A percentile compares a stretch with the other conserved stretches of the same genome.
phyloP scores from a whole-genome alignment of 2,797 vertebrate species.

The Momotus momota region DNA sequence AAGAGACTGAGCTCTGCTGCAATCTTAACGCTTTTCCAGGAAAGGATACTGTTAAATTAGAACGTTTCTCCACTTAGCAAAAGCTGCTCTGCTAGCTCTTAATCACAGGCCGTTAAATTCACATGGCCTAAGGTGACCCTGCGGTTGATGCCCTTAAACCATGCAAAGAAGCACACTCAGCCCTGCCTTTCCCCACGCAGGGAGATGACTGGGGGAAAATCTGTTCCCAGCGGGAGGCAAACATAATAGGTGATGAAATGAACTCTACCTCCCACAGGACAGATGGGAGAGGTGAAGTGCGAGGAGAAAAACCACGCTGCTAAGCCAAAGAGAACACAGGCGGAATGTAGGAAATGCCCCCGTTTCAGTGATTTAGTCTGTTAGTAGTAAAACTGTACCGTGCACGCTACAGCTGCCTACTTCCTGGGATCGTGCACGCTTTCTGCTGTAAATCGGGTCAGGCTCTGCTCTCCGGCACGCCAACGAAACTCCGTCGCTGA shows the following conservation, averaged over 20 bases:
- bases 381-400: conserved; percentile 53
- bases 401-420: conserved; percentile 41
- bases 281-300: conserved; percentile 52
- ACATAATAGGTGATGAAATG: conserved; percentile 62
- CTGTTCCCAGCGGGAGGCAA: conserved; percentile 60
- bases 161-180: conserved; percentile 1
- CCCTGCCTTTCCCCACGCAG: background rate
- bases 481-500: background rate
- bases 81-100: conserved; percentile 32
- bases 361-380: conserved; percentile 12
- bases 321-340: conserved; percentile 14
- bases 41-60: background rate
- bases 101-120: conserved; percentile 42
- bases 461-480: background rate
- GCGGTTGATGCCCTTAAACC: conserved; percentile 46
- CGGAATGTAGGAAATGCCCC: conserved; percentile 46
- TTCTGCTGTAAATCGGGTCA: conserved; percentile 31
- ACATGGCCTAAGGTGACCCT: conserved; percentile 49
- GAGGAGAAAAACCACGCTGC: conserved; percentile 12
- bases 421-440: background rate
- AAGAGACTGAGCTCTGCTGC: background rate
- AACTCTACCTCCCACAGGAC: conserved; percentile 62
- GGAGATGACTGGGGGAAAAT: conserved; percentile 41
- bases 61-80: background rate
- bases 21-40: background rate